Base-by-base conservation (phyloP, 1,140 invertebrate species). In the Magallana ariakensis region DNA sequence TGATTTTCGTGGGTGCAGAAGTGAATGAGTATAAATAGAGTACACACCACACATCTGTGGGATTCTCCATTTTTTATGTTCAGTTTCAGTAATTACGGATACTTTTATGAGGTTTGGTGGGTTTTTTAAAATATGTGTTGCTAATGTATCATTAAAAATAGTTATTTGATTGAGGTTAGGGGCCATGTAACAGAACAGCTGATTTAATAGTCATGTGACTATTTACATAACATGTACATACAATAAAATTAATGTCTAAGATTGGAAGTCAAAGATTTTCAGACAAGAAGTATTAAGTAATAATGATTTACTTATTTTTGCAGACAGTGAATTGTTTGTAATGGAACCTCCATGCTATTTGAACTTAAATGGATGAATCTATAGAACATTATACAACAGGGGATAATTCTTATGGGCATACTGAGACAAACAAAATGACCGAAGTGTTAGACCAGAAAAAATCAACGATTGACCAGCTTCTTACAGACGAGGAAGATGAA, bases 31-130 rank as follows among this genome's bases (percentile, higher is more conserved):
- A 46, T 46, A 46, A 89, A 89, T 16, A 87, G 89, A 87, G 54
- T 89, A 86, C 85, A 88, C 87, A 86, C 81, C 55, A 58, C 85
- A 46, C 83, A 85, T 46, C 26, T 75, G 16, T 4, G 33, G 33
- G 33, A 46, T 46, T 46, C 33, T 46, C 33, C 33, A 46, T 46
- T 46, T 46, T 46, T 46, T 46, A 46, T 46, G 33, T 46, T 46
- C 5, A 5, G 33, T 46, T 46, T 46, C 33, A 46, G 2, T 46
- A 46, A 46, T 46, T 46, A 46, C 33, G 5, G 33, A 46, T 46
- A 46, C 33, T 46, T 46, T 46, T 46, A 46, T 46, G 33, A 46
- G 33, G 33, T 46, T 46, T 46, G 33, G 33, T 46, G 33, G 33
- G 33, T 46, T 46, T 46, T 46, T 4, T 46, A 4, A 46, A 46